These are phyloP conservation scores for Poecilobothrus nobilitatus DNA, from an alignment of 2,888 invertebrate species.

Conservation along the genomic window DNA sequence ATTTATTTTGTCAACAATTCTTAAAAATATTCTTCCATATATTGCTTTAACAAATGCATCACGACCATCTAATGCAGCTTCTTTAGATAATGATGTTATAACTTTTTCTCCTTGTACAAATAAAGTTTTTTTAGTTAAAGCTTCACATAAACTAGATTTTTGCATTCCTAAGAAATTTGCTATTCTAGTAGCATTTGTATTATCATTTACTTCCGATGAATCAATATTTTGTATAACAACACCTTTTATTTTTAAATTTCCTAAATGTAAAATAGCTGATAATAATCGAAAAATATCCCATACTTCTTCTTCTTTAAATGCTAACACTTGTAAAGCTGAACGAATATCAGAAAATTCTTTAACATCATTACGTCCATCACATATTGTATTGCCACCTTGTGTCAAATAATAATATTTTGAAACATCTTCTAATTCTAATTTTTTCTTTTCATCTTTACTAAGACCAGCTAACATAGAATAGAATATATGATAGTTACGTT, in stretches of 20 bases:
- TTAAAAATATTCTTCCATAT: conserved; percentile 83
- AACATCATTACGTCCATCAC: conserved; percentile 76
- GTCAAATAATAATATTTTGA: conserved; percentile 72
- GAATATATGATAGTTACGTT: conserved; percentile 93
- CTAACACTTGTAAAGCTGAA: conserved; percentile 87
- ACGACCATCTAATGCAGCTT: conserved; percentile 71
- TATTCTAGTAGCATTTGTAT: conserved; percentile 57
- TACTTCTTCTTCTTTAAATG: conserved; percentile 75
- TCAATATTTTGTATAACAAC: conserved; percentile 73
- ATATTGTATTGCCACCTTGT: conserved; percentile 63
- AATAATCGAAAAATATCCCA: conserved; percentile 77
- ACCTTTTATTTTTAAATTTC: conserved; percentile 78
- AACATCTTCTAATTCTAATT: conserved; percentile 64
- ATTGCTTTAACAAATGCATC: conserved; percentile 91
- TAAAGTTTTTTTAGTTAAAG: conserved; percentile 78
- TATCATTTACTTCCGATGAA: conserved; percentile 73
- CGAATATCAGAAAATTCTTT: conserved; percentile 79
- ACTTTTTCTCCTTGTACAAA: conserved; percentile 76
- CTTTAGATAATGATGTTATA: conserved; percentile 62
- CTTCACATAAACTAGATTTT: conserved; percentile 61
- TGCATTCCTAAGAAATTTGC: conserved; percentile 64
- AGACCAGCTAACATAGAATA: conserved; percentile 84
- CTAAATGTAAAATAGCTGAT: conserved; percentile 81
- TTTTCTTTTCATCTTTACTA: conserved; percentile 66
- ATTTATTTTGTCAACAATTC: conserved; percentile 85